Percentiles rank a stretch among this genome's conserved stretches.
phyloP scores from a whole-genome alignment of 2,113 vertebrate genomes.

The Ictidomys tridecemlineatus region DNA sequence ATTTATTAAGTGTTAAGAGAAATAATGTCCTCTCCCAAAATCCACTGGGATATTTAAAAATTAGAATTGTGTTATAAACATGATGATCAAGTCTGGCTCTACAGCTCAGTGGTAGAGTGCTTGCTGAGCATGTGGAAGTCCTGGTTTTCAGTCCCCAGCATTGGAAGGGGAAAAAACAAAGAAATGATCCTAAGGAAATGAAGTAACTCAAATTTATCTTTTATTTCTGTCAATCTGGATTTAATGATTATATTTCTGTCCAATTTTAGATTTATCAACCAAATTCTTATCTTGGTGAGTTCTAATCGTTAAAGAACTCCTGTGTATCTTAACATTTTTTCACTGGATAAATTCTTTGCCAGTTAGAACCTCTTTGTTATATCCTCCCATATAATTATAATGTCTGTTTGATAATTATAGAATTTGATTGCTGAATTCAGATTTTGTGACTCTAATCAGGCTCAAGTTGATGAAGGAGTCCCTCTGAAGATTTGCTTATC shows the following conservation, averaged over 20 bases:
- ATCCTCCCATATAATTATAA: background rate
- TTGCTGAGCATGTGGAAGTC: background rate
- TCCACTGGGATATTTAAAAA: constrained; percentile 44
- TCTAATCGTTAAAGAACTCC: background rate
- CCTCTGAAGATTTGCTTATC: constrained; percentile 95
- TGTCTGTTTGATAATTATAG: background rate
- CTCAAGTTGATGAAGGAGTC: constrained; percentile 94
- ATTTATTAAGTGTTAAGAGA: constrained; percentile 10
- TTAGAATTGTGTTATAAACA: background rate
- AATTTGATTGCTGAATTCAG: background rate
- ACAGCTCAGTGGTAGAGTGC: background rate
- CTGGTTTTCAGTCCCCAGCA: background rate
- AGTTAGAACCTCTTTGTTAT: constrained; percentile 30
- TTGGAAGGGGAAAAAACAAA: background rate
- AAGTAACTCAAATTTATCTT: constrained; percentile 7
- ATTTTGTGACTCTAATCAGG: constrained; percentile 85
- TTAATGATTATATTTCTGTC: constrained; percentile 29
- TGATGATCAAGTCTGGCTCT: background rate
- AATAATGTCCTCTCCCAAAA: background rate
- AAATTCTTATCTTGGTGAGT: background rate
- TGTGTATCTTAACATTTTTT: constrained; percentile 41
- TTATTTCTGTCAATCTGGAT: background rate
- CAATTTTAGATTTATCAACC: constrained; percentile 24
- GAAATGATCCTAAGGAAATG: constrained; percentile 53
- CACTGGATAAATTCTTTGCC: constrained; percentile 22